These are phyloP conservation scores for Enteromius viviparus DNA, from an alignment of 2,797 vertebrate genomes.

Conservation along the genomic window DNA sequence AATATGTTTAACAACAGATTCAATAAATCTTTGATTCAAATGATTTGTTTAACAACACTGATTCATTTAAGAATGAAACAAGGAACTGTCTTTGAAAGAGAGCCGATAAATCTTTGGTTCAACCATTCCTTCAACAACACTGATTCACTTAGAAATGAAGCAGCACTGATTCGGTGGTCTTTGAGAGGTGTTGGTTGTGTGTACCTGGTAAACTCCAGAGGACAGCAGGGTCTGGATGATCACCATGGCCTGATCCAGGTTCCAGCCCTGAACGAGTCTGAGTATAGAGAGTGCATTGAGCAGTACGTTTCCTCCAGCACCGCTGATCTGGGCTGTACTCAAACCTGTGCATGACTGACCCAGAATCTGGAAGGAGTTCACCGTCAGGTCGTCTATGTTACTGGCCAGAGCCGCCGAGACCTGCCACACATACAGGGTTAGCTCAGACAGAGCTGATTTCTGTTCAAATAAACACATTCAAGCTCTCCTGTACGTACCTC, in stretches of 20 bases:
- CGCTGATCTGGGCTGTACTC: conserved; percentile 66
- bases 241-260: conserved; percentile 67
- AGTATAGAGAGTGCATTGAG: conserved; percentile 47
- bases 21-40: too few species aligned
- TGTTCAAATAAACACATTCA: neutral
- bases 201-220: conserved; percentile 65
- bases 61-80: too few species aligned
- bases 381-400: conserved; percentile 62
- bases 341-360: conserved; percentile 65
- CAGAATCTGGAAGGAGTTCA: conserved; percentile 56
- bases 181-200: neutral
- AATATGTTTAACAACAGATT: too few species aligned
- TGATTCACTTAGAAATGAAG: neutral
- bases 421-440: conserved; percentile 52
- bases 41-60: too few species aligned
- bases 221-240: conserved; percentile 65
- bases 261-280: conserved; percentile 66
- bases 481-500: neutral
- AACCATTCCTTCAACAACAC: neutral
- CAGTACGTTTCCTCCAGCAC: conserved; percentile 48
- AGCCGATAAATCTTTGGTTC: neutral
- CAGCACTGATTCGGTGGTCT: neutral
- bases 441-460: neutral
- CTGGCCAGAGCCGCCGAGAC: conserved; percentile 67
- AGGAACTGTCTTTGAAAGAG: too few species aligned